Conservation (phyloP, 2,888 invertebrate genomes). For the Drosophila prostipennis region DNA sequence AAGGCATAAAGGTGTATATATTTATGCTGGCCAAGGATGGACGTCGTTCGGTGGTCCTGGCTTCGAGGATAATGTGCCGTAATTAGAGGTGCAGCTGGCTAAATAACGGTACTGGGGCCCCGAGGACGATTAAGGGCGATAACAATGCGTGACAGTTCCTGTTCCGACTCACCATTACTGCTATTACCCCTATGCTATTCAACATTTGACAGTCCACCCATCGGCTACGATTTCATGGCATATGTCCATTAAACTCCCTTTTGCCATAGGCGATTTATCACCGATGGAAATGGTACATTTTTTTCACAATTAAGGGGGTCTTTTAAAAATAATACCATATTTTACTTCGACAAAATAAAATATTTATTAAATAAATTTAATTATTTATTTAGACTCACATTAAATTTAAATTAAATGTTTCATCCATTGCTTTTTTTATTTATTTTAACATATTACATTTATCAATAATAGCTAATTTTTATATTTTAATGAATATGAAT, state of each 20-base stretch:
- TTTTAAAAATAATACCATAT: no score
- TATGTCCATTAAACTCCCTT: constrained; percentile 1
- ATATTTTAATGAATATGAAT: no score
- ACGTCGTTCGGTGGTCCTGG: constrained; percentile 9
- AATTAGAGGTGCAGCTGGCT: constrained; percentile 42
- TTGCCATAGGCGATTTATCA: no score
- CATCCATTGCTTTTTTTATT: no score
- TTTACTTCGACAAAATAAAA: no score
- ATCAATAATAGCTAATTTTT: no score
- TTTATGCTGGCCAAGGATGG: constrained; percentile 8
- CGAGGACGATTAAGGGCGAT: constrained; percentile 15
- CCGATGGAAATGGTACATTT: no score
- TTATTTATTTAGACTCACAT: no score
- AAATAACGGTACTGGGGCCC: constrained; percentile 1
- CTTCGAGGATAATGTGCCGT: constrained; percentile 20
- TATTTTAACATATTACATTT: no score
- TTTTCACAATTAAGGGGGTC: no score
- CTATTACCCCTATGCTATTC: neutral
- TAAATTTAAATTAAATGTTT: no score
- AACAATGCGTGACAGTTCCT: constrained; percentile 17
- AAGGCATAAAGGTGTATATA: constrained; percentile 11
- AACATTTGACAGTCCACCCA: neutral
- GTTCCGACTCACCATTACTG: constrained; percentile 2
- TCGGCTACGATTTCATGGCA: constrained; percentile 2
- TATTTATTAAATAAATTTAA: no score